Evolutionary conservation across 2,113 vertebrate genomes (phyloP).

Genomic region (Seriola rivoliana): DNA sequence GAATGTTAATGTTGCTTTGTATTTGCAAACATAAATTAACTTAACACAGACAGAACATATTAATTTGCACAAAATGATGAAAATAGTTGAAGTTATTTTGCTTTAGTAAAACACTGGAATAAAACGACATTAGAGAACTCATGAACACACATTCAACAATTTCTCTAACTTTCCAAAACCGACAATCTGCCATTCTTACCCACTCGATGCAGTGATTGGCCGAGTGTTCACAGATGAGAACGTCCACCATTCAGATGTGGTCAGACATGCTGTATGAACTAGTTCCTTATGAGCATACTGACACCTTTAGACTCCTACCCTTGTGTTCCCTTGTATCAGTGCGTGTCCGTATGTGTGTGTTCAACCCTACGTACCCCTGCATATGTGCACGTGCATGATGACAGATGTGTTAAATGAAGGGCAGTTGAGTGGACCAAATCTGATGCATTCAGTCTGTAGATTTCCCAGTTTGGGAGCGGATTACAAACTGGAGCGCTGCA

Average conservation of each 20-base stretch:
- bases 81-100: too few species aligned
- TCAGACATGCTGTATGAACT: not conserved
- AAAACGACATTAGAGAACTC: not conserved
- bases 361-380: not conserved
- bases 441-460: constrained; percentile 57
- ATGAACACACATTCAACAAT: not conserved
- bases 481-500: constrained; percentile 73
- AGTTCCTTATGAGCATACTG: not conserved
- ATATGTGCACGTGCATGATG: constrained; percentile 18
- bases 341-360: not conserved
- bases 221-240: too few species aligned
- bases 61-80: not conserved
- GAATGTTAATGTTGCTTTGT: too few species aligned
- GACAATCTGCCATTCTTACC: not conserved
- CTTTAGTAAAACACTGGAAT: not conserved
- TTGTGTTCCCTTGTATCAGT: not conserved
- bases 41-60: not conserved
- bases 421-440: constrained; percentile 69
- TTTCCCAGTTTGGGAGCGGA: constrained; percentile 78
- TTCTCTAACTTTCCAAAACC: not conserved
- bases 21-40: too few species aligned
- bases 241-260: not conserved
- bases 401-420: constrained; percentile 75
- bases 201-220: not conserved
- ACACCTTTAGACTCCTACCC: not conserved